Conservation (phyloP, 2,113 vertebrate species). For the Caracal caracal region DNA sequence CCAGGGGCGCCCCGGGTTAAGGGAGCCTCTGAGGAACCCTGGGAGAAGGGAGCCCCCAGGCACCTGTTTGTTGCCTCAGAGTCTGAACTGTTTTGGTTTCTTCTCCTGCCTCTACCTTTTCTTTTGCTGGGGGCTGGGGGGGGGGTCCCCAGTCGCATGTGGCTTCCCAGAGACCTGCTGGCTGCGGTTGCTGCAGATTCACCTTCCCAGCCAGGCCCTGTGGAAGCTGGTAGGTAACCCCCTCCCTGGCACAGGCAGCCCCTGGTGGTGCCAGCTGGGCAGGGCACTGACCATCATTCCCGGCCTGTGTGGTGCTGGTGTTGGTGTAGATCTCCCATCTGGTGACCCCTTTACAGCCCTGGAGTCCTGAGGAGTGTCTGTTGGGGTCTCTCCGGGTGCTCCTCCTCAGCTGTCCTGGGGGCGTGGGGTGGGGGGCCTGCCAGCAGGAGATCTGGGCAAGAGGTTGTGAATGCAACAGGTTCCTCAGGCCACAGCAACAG, state of each 20-base stretch:
- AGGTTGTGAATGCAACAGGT: accelerated
- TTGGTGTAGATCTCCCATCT: no score
- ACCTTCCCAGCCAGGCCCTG: neutral
- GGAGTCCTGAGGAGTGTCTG: neutral
- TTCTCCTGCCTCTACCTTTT: neutral
- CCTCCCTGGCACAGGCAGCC: neutral
- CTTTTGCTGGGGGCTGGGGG: no score
- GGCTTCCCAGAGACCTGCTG: no score
- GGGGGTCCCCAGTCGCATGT: neutral
- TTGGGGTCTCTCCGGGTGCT: neutral
- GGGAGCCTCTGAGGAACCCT: neutral
- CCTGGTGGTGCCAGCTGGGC: accelerated
- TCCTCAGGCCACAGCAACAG: neutral
- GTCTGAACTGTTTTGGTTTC: accelerated
- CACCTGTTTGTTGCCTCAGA: neutral
- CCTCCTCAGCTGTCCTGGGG: neutral
- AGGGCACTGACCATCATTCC: accelerated
- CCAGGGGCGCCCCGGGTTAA: accelerated
- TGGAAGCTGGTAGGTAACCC: neutral
- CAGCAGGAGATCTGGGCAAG: neutral
- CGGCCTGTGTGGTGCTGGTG: neutral
- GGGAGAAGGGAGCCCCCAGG: accelerated
- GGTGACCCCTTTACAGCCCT: neutral
- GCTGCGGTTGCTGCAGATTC: neutral
- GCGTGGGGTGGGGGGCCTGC: accelerated